Base-by-base conservation (phyloP, 2,888 invertebrate genomes). In the Branchellion lobata region DNA sequence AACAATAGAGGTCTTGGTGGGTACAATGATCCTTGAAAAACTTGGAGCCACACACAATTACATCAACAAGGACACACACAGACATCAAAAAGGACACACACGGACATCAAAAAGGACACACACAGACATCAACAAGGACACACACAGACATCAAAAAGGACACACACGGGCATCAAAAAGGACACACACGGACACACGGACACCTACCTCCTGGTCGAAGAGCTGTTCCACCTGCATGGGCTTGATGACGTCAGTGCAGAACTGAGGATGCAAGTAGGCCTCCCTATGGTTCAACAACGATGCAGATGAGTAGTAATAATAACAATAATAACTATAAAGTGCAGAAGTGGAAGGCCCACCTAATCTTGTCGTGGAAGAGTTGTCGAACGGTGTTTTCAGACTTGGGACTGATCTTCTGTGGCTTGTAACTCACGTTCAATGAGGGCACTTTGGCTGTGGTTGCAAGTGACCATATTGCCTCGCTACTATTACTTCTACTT, bases 331-430 rank as follows among this genome's bases (percentile, higher is more conserved):
- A n/a, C n/a, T n/a, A n/a, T n/a, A n/a, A n/a, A n/a, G n/a, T n/a
- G n/a, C n/a, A n/a, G n/a, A n/a, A n/a, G n/a, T n/a, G n/a, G n/a
- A n/a, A n/a, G n/a, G n/a, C n/a, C n/a, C n/a, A 57, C 61, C 61
- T 91, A 85, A 99, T 97, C 88, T 96, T 96, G 80, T 98, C 96
- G 85, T 97, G 96, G 81, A 99, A 89, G 85, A 99, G 89, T 86
- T 93, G 93, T 72, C 96, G 91, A 2, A 99, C 99, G 81, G 93
- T 91, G 68, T 96, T 95, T 83, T 94, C 93, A 80, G 94, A 94
- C 89, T 96, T 98, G 1, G 99, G 99, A 83, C 96, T 96, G 88
- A 99, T 99, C 89, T 98, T 99, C 90, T 99, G 99, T 69, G 99
- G 99, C 89, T 99, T 99, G 90, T 99, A 99, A 88, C 97, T 98